Percentiles rank a stretch among this genome's conserved stretches.
phyloP scores from a whole-genome alignment of 37 sponge, comb jelly and placozoan genomes.

The Aplysina aerophoba region DNA sequence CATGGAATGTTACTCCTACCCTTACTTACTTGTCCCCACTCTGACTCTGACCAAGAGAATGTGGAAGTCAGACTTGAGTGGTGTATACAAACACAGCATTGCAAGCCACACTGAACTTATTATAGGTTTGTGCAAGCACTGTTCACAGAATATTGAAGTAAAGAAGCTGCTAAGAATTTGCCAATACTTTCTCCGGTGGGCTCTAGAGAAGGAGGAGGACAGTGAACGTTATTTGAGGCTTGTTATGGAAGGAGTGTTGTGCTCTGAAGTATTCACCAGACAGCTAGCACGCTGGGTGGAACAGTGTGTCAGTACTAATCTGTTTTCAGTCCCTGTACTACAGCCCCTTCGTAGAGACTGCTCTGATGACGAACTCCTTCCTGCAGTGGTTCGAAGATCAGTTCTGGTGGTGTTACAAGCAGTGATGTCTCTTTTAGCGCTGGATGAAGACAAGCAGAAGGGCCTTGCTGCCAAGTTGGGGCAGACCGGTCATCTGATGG shows the following conservation, averaged over 20 bases:
- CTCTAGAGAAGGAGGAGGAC: neutral
- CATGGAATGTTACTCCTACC: no score
- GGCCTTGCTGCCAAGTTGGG: neutral
- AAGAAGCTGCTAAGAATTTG: constrained; percentile 5
- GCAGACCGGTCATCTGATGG: neutral
- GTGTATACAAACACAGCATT: neutral
- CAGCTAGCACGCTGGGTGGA: no score
- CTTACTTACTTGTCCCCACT: neutral
- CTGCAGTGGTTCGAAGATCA: neutral
- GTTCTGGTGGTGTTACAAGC: neutral
- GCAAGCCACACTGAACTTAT: neutral
- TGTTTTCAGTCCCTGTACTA: no score
- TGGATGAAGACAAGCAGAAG: neutral
- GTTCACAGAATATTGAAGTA: neutral
- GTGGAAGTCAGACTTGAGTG: neutral
- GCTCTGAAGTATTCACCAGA: no score
- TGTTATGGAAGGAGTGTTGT: no score
- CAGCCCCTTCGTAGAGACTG: constrained; percentile 6
- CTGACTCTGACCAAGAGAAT: neutral
- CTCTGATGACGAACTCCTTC: neutral
- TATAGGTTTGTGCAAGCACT: neutral
- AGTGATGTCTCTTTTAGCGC: neutral
- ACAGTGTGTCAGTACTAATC: no score
- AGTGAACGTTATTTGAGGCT: neutral
- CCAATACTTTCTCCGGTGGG: neutral